phyloP scores from a whole-genome alignment of 2,888 invertebrate genomes.

The Epistrophe grossulariae region DNA sequence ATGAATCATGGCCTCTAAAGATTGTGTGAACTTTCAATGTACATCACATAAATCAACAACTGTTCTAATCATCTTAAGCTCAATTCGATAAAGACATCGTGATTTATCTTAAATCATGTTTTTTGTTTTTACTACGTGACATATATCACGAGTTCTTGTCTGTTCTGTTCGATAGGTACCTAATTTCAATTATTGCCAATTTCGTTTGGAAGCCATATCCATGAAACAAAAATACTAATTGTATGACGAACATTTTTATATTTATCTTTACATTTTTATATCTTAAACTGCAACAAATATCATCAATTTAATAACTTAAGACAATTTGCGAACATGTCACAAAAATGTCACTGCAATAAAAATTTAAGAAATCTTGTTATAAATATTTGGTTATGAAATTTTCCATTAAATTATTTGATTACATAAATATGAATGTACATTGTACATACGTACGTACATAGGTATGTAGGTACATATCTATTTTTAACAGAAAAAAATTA shows the following conservation, averaged over 20 bases:
- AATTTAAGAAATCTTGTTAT: background rate
- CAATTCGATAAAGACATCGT: background rate
- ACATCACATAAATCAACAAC: background rate
- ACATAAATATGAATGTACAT: background rate
- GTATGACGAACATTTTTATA: no score
- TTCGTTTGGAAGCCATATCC: no score
- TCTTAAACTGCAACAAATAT: background rate
- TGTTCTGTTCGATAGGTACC: background rate
- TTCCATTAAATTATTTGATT: background rate
- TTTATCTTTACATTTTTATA: no score
- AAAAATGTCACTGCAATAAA: background rate
- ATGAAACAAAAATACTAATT: no score
- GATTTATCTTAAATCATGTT: background rate
- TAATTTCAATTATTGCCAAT: no score
- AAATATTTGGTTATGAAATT: background rate
- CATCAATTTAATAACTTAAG: background rate
- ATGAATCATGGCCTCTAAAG: no score
- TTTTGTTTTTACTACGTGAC: background rate
- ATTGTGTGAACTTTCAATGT: no score
- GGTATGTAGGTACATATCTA: no score
- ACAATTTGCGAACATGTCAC: background rate
- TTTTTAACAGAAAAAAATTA: no score
- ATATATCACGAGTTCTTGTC: slow-evolving; percentile 8
- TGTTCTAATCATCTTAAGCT: background rate
- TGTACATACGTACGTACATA: background rate